phyloP scores from a whole-genome alignment of 2,888 invertebrate genomes.

The Incurvaria masculella region DNA sequence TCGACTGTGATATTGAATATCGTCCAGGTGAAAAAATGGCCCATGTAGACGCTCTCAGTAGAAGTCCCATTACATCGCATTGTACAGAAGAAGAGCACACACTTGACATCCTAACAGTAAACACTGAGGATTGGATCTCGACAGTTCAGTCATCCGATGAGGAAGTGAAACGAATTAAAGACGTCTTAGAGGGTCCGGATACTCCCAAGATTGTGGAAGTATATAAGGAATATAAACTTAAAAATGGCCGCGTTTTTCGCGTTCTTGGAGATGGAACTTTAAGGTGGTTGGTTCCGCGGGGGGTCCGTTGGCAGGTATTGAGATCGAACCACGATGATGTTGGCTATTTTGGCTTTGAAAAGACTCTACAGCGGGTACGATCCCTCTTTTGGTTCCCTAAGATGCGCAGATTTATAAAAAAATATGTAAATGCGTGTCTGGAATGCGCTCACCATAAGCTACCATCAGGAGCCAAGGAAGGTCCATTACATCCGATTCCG shows the following conservation, averaged over 20 bases:
- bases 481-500: conserved; percentile 10
- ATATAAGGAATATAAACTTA: conserved; percentile 10
- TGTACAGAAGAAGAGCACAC: background rate
- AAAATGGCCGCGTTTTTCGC: conserved; percentile 14
- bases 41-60: conserved; percentile 11
- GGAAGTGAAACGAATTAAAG: no score
- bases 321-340: conserved; percentile 25
- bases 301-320: conserved; percentile 21
- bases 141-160: conserved; percentile 15
- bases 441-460: conserved; percentile 16
- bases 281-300: conserved; percentile 20
- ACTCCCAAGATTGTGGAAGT: conserved; percentile 11
- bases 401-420: conserved; percentile 17
- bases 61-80: conserved; percentile 2
- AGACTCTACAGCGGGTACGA: conserved; percentile 16
- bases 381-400: conserved; percentile 18
- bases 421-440: conserved; percentile 16
- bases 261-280: conserved; percentile 14
- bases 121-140: conserved; percentile 13
- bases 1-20: no score
- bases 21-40: no score
- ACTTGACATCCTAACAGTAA: conserved; percentile 8
- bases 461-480: conserved; percentile 8
- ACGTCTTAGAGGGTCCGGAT: conserved; percentile 8
- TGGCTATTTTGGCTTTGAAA: conserved; percentile 19